phyloP scores from a whole-genome alignment of 2,113 vertebrate genomes.

The Equus quagga region DNA sequence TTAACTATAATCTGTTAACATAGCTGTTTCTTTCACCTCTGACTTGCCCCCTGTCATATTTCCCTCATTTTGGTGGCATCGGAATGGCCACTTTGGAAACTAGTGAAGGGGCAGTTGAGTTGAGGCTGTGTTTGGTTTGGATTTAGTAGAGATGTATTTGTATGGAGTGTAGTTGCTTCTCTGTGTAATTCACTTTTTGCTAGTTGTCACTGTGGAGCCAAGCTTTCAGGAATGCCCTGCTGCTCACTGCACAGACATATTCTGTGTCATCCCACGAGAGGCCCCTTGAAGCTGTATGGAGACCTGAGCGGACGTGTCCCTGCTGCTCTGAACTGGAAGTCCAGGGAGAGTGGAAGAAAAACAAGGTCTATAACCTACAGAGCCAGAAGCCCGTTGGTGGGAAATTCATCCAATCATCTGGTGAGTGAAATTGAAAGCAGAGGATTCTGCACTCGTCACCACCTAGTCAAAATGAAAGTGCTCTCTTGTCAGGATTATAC shows the following conservation, averaged over 20 bases:
- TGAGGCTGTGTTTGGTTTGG: not conserved
- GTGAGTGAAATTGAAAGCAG: not conserved
- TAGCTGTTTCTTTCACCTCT: not conserved
- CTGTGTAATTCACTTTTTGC: not conserved
- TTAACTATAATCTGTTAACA: not conserved
- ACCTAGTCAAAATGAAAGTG: conserved; percentile 24
- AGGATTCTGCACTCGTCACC: not conserved
- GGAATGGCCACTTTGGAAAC: not conserved
- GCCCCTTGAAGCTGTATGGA: not conserved
- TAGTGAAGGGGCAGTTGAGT: not conserved
- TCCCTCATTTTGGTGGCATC: not conserved
- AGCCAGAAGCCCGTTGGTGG: not conserved
- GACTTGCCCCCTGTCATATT: not conserved
- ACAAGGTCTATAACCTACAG: not conserved
- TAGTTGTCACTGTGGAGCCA: not conserved
- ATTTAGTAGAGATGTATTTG: not conserved
- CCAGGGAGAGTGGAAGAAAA: not conserved
- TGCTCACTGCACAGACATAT: not conserved
- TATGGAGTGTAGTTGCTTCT: not conserved
- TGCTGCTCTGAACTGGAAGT: fast-evolving
- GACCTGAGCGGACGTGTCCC: not conserved
- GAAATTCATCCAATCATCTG: not conserved
- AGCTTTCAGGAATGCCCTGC: not conserved
- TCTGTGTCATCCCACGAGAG: not conserved
- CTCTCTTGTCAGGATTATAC: conserved; percentile 58